A percentile compares a stretch with the other conserved stretches of the same genome.
Evolutionary conservation across 2,888 invertebrate species (phyloP).

Genomic region (Hecatera dysodea): DNA sequence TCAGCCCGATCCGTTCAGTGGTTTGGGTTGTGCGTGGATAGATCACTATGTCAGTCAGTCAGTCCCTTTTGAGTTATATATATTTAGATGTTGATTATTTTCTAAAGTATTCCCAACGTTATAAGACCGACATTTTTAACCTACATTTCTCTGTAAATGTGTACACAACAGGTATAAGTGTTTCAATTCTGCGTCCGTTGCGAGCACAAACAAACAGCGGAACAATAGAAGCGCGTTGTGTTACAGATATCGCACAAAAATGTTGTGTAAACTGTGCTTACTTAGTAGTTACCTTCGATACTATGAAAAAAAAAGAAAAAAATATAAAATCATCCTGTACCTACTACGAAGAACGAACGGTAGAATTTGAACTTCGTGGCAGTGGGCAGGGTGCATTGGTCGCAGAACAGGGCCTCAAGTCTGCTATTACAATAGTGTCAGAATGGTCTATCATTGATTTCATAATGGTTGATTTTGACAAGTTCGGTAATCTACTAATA

Average conservation of each 20-base stretch:
- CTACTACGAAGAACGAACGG: no score
- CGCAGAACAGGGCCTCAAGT: no score
- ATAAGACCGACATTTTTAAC: conserved; percentile 44
- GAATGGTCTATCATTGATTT: no score
- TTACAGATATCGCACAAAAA: conserved; percentile 23
- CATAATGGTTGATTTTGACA: no score
- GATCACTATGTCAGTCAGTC: no score
- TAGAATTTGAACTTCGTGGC: no score
- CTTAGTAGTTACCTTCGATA: conserved; percentile 14
- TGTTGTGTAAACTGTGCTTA: conserved; percentile 41
- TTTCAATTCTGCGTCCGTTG: conserved; percentile 38
- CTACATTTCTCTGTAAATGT: conserved; percentile 30
- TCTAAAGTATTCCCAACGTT: neutral
- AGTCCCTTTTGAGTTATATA: no score
- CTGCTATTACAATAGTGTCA: no score
- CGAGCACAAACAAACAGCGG: conserved; percentile 33
- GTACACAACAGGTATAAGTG: conserved; percentile 24
- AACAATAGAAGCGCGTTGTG: conserved; percentile 44
- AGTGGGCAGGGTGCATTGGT: no score
- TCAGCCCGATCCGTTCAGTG: no score
- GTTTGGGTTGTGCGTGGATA: no score
- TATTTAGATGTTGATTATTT: neutral
- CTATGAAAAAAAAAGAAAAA: neutral
- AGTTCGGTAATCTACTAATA: no score
- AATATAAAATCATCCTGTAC: neutral